A percentile compares a stretch with the other conserved stretches of the same genome.
phyloP scores from a whole-genome alignment of 53 echinoderm and acorn worm genomes.

The Paracentrotus lividus region DNA sequence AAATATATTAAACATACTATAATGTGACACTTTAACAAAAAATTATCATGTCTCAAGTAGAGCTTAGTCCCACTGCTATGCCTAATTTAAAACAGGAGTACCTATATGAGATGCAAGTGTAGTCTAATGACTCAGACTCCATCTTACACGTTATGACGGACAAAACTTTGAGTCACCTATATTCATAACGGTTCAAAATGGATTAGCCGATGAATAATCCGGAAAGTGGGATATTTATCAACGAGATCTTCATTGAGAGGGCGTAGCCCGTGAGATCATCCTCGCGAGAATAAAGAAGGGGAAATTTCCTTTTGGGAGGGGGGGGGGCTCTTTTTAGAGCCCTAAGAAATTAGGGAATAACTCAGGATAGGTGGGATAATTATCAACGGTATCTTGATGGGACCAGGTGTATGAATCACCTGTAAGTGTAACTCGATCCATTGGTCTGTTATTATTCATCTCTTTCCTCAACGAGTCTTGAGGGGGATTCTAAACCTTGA shows the following conservation, averaged over 20 bases:
- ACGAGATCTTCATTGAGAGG: constrained; percentile 34
- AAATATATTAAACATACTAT: too few species aligned
- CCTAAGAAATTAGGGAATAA: neutral
- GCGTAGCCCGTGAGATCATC: constrained; percentile 25
- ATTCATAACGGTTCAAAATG: neutral
- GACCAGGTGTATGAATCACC: neutral
- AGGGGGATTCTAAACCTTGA: constrained; percentile 25
- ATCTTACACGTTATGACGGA: too few species aligned
- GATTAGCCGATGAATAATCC: constrained; percentile 25
- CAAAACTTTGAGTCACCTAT: neutral
- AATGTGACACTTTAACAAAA: too few species aligned
- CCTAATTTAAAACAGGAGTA: too few species aligned
- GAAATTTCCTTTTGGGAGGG: neutral
- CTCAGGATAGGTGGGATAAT: neutral
- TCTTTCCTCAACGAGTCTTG: neutral
- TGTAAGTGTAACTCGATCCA: neutral
- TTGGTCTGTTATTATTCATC: neutral
- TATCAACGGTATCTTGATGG: neutral
- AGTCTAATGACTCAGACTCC: too few species aligned
- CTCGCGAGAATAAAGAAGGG: neutral
- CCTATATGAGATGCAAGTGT: too few species aligned
- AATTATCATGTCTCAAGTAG: too few species aligned
- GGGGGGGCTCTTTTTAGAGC: neutral
- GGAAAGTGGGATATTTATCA: constrained; percentile 51
- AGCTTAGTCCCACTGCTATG: too few species aligned